Percentiles rank a stretch among this genome's conserved stretches.
These are phyloP conservation scores for Glandiceps talaboti DNA, from an alignment of 53 echinoderm and acorn worm genomes.

Conservation along the genomic window DNA sequence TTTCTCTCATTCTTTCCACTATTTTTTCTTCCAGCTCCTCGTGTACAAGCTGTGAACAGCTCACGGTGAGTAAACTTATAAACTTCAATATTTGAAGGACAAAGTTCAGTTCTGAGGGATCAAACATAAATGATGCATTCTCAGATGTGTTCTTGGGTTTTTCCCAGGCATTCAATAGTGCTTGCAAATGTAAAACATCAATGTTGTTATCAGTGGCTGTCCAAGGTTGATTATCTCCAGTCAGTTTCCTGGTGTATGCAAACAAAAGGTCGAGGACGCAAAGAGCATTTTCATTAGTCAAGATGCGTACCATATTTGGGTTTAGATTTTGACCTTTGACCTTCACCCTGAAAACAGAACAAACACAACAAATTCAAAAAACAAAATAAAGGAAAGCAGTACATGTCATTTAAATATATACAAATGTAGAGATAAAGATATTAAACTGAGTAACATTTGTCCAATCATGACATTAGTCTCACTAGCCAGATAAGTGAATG, in stretches of 20 bases:
- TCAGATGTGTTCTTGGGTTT: background rate
- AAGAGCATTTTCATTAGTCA: conserved; percentile 29
- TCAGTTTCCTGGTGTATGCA: conserved; percentile 22
- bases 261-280: conserved; percentile 21
- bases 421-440: no score
- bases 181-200: conserved; percentile 43
- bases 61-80: no score
- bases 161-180: conserved; percentile 54
- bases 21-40: background rate
- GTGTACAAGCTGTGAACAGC: background rate
- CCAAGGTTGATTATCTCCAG: background rate
- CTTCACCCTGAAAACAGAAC: background rate
- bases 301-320: background rate
- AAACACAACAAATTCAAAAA: no score
- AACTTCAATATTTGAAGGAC: background rate
- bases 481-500: no score
- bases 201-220: conserved; percentile 3
- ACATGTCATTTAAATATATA: no score
- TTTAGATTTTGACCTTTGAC: background rate
- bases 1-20: background rate
- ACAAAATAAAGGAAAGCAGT: no score
- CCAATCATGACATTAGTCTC: no score
- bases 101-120: background rate
- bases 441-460: no score
- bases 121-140: background rate